Conservation (phyloP, 1,140 invertebrate species). For the Euglossa dilemma region DNA sequence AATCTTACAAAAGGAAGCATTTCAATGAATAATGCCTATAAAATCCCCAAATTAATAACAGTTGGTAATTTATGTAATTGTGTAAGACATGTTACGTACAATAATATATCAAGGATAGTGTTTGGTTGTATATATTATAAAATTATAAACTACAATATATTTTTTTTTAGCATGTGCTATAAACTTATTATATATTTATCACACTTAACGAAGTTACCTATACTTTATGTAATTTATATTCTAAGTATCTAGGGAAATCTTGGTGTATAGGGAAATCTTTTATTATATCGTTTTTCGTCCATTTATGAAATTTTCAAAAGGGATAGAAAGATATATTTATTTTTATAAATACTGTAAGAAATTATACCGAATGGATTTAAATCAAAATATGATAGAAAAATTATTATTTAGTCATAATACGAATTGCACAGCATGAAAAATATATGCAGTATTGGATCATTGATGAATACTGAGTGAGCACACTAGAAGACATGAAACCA, state of each 20-base stretch:
- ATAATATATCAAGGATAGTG: not conserved
- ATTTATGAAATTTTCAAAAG: conserved; percentile 43
- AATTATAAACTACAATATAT: conserved; percentile 43
- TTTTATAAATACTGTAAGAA: not conserved
- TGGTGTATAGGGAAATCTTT: conserved; percentile 45
- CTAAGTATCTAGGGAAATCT: conserved; percentile 13
- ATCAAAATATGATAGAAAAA: not conserved
- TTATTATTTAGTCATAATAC: not conserved
- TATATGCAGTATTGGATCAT: conserved; percentile 51
- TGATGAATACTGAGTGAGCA: conserved; percentile 28
- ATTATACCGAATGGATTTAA: not conserved
- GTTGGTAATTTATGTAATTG: conserved; percentile 56
- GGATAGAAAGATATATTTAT: not conserved
- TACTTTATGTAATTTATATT: conserved; percentile 10
- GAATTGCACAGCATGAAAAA: conserved; percentile 59
- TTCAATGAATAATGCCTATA: not conserved
- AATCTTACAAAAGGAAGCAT: not conserved
- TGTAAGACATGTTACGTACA: conserved; percentile 63
- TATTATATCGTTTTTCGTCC: conserved; percentile 44
- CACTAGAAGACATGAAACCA: conserved; percentile 44
- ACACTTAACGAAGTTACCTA: not conserved
- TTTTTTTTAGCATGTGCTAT: conserved; percentile 34
- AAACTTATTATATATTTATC: conserved; percentile 6
- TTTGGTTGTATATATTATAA: conserved; percentile 40
- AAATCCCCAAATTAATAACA: not conserved